Evolutionary conservation across 2,113 vertebrate genomes (phyloP), one percentile per base, ranked within the genome.

Genomic region (Gymnarchus niloticus): DNA sequence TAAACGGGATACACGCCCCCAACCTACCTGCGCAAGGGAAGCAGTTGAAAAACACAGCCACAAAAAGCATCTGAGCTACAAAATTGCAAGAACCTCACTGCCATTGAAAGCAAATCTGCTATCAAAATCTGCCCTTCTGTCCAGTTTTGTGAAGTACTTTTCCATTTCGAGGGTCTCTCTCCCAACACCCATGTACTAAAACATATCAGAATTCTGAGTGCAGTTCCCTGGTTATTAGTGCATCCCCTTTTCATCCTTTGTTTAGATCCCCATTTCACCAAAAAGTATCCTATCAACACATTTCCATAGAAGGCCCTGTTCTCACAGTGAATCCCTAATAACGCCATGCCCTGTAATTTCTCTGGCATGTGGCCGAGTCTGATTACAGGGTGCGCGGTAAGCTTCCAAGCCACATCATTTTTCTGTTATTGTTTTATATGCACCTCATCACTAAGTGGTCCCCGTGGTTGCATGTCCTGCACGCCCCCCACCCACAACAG

Each of bases 341-440:
- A 91, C 92, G 88, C 69, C 14, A 69, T 69, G 90, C 92, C 90
- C 93, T 94, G 91, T 93, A 94, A 95, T 95, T 93, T 94, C 88
- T 91, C 86, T 78, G 89, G 90, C 80, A 41, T 69, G 87, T 89
- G 92, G 86, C 89, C 89, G 89, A 88, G 89, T 92, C 88, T 93
- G 92, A 95, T 95, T 94, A 93, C 91, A 92, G 92, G 90, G 92
- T 93, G 88, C 86, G 85, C 88, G 89, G 88, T 69, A 9, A 87
- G 89, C 90, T 89, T 88, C 85, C n/a, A 88, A 86, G 87, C 84
- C 57, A 86, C 88, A 80, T 92, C 91, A 90, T 92, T 87, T 93
- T 92, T 94, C 46, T 81, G 37, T 17, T 85, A 33, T 10, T 73
- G 65, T 87, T 90, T 92, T 93, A 92, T 92, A n/a, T n/a, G n/a